A percentile compares a stretch with the other conserved stretches of the same genome.
These are phyloP conservation scores for Rattus rattus DNA, from an alignment of 2,113 vertebrate species.

Conservation along the genomic window DNA sequence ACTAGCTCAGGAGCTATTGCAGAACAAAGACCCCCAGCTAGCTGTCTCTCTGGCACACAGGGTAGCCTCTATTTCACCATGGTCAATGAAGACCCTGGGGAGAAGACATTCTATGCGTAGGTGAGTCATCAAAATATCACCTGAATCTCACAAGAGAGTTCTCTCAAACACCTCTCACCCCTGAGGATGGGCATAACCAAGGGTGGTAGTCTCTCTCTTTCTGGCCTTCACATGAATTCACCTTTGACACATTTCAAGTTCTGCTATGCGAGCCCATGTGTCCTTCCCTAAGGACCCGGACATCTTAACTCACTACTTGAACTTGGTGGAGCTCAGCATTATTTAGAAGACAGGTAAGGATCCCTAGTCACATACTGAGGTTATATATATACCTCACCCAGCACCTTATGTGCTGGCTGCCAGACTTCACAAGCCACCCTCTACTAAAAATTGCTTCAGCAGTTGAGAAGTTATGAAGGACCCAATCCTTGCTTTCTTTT, in stretches of 20 bases:
- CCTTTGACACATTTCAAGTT: not conserved
- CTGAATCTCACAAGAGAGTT: not conserved
- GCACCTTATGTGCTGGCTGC: not conserved
- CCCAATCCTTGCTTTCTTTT: not conserved
- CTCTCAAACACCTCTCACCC: not conserved
- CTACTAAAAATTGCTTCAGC: not conserved
- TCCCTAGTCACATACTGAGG: not conserved
- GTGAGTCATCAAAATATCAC: not conserved
- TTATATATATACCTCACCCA: not conserved
- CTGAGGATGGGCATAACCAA: not conserved
- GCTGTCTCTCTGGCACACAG: not conserved
- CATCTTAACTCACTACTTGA: not conserved
- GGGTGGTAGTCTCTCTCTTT: not conserved
- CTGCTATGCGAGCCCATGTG: not conserved
- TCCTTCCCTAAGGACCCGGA: not conserved
- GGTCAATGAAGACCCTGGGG: not conserved
- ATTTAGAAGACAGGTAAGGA: not conserved
- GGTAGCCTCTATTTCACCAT: not conserved
- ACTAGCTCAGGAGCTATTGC: not conserved
- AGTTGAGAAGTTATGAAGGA: not conserved
- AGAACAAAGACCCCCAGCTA: not conserved
- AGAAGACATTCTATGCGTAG: not conserved
- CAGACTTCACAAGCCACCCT: not conserved
- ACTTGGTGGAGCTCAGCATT: not conserved
- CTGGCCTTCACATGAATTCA: not conserved